These are phyloP conservation scores for Pomatorhinus ruficollis DNA, from an alignment of 2,113 vertebrate genomes.

Conservation along the genomic window DNA sequence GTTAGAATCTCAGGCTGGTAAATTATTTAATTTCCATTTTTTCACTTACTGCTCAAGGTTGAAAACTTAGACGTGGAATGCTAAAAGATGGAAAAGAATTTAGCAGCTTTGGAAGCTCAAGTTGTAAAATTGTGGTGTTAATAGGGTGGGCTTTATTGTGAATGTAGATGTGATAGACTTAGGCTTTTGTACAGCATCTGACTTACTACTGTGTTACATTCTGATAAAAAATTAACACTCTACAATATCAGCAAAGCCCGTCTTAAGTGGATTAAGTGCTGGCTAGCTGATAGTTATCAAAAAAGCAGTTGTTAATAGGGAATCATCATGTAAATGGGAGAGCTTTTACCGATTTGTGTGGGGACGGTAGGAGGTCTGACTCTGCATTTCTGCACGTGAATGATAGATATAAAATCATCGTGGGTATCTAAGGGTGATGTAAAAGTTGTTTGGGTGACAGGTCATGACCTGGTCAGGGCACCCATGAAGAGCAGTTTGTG, in stretches of 20 bases:
- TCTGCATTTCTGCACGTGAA: background rate
- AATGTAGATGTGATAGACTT: background rate
- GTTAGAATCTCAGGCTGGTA: constrained; percentile 58
- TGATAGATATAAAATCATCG: background rate
- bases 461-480: background rate
- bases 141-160: background rate
- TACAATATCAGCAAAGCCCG: constrained; percentile 10
- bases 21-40: constrained; percentile 70
- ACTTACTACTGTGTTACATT: background rate
- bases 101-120: background rate
- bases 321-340: background rate
- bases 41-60: constrained; percentile 57
- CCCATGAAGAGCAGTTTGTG: background rate
- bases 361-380: background rate
- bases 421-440: background rate
- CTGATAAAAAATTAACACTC: constrained; percentile 30
- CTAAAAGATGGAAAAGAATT: constrained; percentile 21
- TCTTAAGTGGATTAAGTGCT: constrained; percentile 1
- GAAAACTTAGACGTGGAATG: constrained; percentile 7
- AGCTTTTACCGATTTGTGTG: background rate
- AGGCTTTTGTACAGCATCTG: background rate
- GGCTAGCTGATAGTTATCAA: background rate
- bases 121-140: background rate
- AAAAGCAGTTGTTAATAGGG: background rate
- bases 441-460: background rate